Base-by-base conservation (phyloP, 1,140 invertebrate species). In the Lordiphosa mommai region DNA sequence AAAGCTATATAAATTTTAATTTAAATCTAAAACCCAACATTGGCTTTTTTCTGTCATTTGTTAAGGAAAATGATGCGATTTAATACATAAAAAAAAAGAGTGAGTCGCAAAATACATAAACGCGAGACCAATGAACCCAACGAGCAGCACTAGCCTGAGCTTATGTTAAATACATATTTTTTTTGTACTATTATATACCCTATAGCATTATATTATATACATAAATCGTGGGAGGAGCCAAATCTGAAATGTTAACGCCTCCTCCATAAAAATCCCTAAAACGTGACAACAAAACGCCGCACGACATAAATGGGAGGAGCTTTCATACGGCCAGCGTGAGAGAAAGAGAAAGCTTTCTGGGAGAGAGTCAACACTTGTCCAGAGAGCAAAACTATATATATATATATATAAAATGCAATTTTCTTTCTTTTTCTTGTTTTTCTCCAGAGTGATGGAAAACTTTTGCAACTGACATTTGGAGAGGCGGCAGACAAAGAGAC, bases 261-360 rank as follows among this genome's bases (percentile, higher is more conserved):
- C 17, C 12, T 66, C 53, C 65, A 76, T 69, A 70, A 79, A 80
- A 79, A 80, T 79, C 73, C 73, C 73, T 74, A 76, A 69, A 56
- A 48, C 20, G 53, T 49, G 60, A 40, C 48, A 60, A 57, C 61
- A 68, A 58, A 67, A 52, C 57, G 36, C 61, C 61, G 9, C 53
- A 72, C 20, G 6, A 4, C 20, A 5, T 23, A 23, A 64, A 37
- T 38, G 60, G 74, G 74, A 70, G 74, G 74, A 80, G 74, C 74
- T 68, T 65, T 51, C 13, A 32, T 32, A 14, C 7, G 14, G 7
- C 4, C 16, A 38, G 50, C 8, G 32, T 23, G 49, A 27, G 36
- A 33, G 38, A 48, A 49, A 66, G 46, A 61, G 51, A 23, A 23
- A 23, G 20, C 20, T 23, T 23, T 23, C 20, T 13, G 40, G 49